Evolutionary conservation across 1,140 invertebrate species (phyloP), one percentile per base, ranked within the genome.

Genomic region (Periplaneta americana): DNA sequence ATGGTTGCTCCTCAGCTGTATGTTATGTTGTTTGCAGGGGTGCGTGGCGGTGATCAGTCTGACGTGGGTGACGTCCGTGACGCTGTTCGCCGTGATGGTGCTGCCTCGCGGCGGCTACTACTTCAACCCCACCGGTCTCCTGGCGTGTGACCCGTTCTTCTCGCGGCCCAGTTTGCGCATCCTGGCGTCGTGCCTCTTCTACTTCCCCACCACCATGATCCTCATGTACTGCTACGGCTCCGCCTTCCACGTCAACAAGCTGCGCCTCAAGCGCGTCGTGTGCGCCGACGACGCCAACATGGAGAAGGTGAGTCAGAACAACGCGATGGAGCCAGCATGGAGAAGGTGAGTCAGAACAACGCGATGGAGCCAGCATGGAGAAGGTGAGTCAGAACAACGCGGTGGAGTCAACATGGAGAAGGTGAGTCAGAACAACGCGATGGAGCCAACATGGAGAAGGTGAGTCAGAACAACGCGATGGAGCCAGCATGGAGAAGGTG

Each of bases 161-260:
- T 92, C 90, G 87, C 88, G 93, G 89, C 90, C 94, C 87, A 90
- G 94, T 88, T 86, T 95, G 86, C 92, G 95, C 84, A 96, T 96
- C 83, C 88, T 96, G 82, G 92, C 94, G 39, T 95, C 95, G 83
- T 96, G 95, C 86, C 93, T 94, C 82, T 95, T 96, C 87, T 96
- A 96, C 87, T 96, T 96, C 85, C 95, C 95, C 28, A 96, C 95
- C 28, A 96, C 95, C 33, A 96, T 96, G 95, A 93, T 95, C 66
- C 89, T 96, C 83, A 96, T 96, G 95, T 96, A 96, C 87, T 96
- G 95, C 87, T 96, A 96, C 86, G 95, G 95, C 28, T 96, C 95
- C 18, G 95, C 95, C 37, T 96, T 96, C 86, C 95, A 96, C 87
- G 94, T 95, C 85, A 95, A 95, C 88, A 95, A 95, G 88, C 91